Evolutionary conservation across 1,140 invertebrate species (phyloP), one percentile per base, ranked within the genome.

Genomic region (Philotrypesis tridentata): DNA sequence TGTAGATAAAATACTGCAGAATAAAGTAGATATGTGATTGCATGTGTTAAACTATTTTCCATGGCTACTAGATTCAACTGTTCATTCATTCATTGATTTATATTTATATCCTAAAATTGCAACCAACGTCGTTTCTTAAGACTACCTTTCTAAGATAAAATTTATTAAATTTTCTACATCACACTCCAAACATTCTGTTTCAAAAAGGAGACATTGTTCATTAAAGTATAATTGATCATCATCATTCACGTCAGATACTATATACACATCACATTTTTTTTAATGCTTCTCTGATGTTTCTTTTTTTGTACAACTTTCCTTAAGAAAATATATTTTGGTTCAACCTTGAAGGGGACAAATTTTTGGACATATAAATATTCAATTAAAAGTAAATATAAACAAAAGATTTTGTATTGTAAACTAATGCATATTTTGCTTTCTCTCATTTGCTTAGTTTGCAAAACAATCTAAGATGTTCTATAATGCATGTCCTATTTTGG

Each of bases 201-300:
- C 65, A 81, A 75, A 75, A 82, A 75, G 21, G 67, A 82, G 63
- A 77, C 70, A 75, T n/a, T 77, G 65, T 75, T 81, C 63, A n/a
- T 75, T 31, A 75, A 81, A 68, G 40, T 73, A 77, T 72, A 76
- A 82, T 77, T 82, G 75, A 78, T 78, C 68, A 73, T 78, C 17
- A 23, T n/a, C 71, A 75, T 70, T 70, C 73, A 60, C 33, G 6
- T 27, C 33, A 70, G 31, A 21, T 73, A 77, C 60, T 71, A 78
- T 82, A 37, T 78, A 82, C 75, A 82, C 74, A 78, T 82, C 74
- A 79, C 67, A 82, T 82, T 63, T 82, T 79, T 61, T 82, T 79
- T 61, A 67, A 82, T 55, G 61, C 12, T 73, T 73, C 67, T 37
- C 25, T n/a, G 65, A 78, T 78, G 75, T 82, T 82, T 82, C 75